phyloP scores from a whole-genome alignment of 2,888 invertebrate species.

The Yponomeuta sedellus region DNA sequence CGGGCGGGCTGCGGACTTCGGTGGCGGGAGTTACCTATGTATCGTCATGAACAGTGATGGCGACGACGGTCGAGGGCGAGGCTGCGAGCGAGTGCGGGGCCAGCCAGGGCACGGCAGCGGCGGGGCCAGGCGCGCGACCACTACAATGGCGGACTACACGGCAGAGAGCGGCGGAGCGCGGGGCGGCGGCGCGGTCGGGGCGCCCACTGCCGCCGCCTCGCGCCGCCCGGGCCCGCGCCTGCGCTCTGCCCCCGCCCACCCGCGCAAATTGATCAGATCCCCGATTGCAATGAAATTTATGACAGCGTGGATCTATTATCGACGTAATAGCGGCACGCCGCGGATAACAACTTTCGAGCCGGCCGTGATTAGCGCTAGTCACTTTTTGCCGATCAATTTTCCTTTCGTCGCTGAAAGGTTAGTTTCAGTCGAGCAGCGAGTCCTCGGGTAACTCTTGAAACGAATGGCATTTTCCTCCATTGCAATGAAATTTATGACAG shows the following conservation, averaged over 20 bases:
- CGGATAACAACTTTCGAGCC: conserved; percentile 36
- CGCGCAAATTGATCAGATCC: conserved; percentile 65
- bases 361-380: conserved; percentile 11
- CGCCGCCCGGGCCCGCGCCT: conserved; percentile 32
- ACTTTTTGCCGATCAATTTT: conserved; percentile 33
- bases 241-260: conserved; percentile 25
- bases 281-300: conserved; percentile 72
- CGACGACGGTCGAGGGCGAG: conserved; percentile 22
- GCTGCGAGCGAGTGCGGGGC: not conserved
- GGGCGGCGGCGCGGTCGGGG: conserved; percentile 63
- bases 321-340: conserved; percentile 47
- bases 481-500: conserved; percentile 71
- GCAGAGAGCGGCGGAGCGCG: conserved; percentile 46
- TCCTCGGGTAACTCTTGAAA: no score
- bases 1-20: not conserved
- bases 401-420: no score
- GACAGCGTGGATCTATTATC: conserved; percentile 70
- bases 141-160: conserved; percentile 23
- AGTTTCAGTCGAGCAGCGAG: no score
- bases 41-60: conserved; percentile 46
- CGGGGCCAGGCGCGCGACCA: conserved; percentile 42
- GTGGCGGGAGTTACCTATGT: conserved; percentile 42
- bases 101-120: conserved; percentile 27
- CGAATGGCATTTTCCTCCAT: conserved; percentile 40
- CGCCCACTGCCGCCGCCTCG: conserved; percentile 57